These are phyloP conservation scores for Chrysaora quinquecirrha DNA, from an alignment of 30 jellyfish, hydroid and myxozoan genomes.

Conservation along the genomic window DNA sequence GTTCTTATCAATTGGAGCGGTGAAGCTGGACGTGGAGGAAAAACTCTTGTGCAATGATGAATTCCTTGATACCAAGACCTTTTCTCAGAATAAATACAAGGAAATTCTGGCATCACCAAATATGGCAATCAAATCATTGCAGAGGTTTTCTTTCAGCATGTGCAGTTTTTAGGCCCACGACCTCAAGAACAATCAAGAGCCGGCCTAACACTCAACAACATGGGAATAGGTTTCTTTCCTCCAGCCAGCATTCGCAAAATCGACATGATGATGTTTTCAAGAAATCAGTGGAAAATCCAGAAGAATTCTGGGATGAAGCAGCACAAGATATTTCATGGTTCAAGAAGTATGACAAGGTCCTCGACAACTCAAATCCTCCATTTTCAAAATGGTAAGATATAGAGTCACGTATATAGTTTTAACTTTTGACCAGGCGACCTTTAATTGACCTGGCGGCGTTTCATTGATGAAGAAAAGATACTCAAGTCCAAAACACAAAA, in stretches of 20 bases:
- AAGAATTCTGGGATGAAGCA: constrained; percentile 84
- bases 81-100: constrained; percentile 13
- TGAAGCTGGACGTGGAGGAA: too few species aligned
- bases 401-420: background rate
- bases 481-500: background rate
- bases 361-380: constrained; percentile 81
- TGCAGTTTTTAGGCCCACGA: background rate
- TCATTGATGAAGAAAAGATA: background rate
- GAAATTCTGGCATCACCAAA: constrained; percentile 16
- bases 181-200: background rate
- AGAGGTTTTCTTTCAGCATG: background rate
- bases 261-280: constrained; percentile 56
- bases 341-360: constrained; percentile 62
- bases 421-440: background rate
- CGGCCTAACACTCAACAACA: too few species aligned
- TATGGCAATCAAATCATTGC: constrained; percentile 31
- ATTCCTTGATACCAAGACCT: background rate
- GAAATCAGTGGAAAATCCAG: constrained; percentile 69
- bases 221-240: background rate
- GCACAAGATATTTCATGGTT: constrained; percentile 83
- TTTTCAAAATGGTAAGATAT: constrained; percentile 81
- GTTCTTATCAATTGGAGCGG: too few species aligned
- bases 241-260: background rate
- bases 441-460: background rate
- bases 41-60: constrained; percentile 1